These are phyloP conservation scores for Anoplopoma fimbria DNA, from an alignment of 2,113 vertebrate species.

Conservation along the genomic window DNA sequence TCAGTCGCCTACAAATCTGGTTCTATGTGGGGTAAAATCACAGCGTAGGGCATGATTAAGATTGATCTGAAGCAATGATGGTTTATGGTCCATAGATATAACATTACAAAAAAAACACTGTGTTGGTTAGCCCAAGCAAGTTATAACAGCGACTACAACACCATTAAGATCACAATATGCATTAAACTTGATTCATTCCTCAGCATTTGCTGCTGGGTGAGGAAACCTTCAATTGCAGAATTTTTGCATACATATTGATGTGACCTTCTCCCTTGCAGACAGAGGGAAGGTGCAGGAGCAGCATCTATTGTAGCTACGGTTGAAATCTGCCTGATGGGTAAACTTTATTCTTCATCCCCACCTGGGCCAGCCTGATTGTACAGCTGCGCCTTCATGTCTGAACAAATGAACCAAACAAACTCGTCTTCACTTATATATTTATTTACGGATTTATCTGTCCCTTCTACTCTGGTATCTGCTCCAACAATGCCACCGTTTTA, in stretches of 20 bases:
- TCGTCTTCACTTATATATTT: constrained; percentile 20
- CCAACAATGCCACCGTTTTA: not conserved
- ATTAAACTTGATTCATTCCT: not conserved
- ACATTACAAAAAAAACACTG: not conserved
- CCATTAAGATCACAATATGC: not conserved
- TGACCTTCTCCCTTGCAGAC: constrained; percentile 25
- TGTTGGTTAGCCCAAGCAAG: not conserved
- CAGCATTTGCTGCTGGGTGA: not conserved
- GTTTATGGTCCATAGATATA: not conserved
- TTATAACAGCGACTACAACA: not conserved
- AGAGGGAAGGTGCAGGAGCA: constrained; percentile 4
- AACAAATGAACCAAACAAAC: constrained; percentile 34
- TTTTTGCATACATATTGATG: constrained; percentile 36
- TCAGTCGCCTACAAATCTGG: constrained; percentile 41
- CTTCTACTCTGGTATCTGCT: not conserved
- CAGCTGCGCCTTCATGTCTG: constrained; percentile 28
- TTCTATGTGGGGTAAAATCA: constrained; percentile 35
- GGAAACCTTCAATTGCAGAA: constrained; percentile 1
- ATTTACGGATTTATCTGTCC: constrained; percentile 3
- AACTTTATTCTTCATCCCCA: constrained; percentile 35
- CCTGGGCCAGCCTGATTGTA: constrained; percentile 17
- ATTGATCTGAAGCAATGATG: not conserved
- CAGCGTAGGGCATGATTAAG: constrained; percentile 1
- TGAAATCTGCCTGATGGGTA: constrained; percentile 27
- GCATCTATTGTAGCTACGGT: constrained; percentile 13